phyloP scores from a whole-genome alignment of 2,888 invertebrate species.

The Morinoia aosen region DNA sequence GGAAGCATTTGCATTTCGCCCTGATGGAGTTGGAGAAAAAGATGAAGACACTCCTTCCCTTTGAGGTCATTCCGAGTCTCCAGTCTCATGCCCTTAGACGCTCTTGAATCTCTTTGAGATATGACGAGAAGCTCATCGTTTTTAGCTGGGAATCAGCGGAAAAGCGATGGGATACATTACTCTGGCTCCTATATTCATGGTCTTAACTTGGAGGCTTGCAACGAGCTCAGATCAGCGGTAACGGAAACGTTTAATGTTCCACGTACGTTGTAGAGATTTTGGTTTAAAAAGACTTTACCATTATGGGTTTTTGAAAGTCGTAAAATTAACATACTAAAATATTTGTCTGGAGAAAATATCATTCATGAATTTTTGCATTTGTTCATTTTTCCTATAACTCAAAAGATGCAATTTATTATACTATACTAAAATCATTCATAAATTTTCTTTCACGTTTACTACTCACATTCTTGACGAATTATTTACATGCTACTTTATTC shows the following conservation, averaged over 20 bases:
- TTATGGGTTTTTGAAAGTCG: no score
- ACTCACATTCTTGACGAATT: no score
- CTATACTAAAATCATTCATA: no score
- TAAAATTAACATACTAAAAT: no score
- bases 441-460: no score
- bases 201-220: neutral
- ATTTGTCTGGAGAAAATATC: no score
- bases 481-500: no score
- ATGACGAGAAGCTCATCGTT: neutral
- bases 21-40: slow-evolving; percentile 8
- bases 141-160: neutral
- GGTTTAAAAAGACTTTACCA: no score
- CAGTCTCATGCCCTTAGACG: neutral
- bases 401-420: no score
- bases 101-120: neutral
- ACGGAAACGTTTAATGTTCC: neutral
- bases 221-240: neutral
- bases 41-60: neutral
- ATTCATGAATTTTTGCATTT: no score
- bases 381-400: no score
- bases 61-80: neutral
- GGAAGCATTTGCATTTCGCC: slow-evolving; percentile 28
- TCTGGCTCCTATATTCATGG: neutral
- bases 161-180: neutral
- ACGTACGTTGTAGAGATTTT: no score